Evolutionary conservation across 2,113 vertebrate species (phyloP), one percentile per base, ranked within the genome.

Genomic region (Pedionomus torquatus): DNA sequence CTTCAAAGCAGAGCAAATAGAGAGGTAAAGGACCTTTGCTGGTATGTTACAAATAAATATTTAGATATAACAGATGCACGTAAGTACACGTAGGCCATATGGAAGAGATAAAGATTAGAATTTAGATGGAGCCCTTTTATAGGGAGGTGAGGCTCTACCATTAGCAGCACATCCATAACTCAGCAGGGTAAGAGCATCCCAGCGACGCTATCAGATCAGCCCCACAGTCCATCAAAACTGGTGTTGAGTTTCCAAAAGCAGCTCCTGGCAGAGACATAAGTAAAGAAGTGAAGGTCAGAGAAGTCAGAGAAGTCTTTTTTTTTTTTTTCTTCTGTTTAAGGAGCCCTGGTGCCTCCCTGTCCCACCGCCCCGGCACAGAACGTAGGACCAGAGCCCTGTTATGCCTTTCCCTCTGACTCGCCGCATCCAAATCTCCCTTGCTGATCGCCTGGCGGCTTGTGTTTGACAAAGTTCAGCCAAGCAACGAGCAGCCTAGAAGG

Each of bases 1-100:
- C 93, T 96, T 91, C 91, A 88, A 88, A 94, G 93, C 85, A 90
- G 72, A 95, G 96, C 72, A 94, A 96, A 96, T 91, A 95, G 90
- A 90, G 92, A 92, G 83, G 86, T 61, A 91, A 89, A 81, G 70
- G 94, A 93, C 92, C 95, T 97, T 93, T 89, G 90, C 88, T 71
- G 72, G 60, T 64, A 35, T 17, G 88, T 77, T 91, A 64, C 91
- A 93, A 90, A 97, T 96, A 96, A 95, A 95, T 95, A 95, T 95
- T 97, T 95, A 93, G 92, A 68, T 83, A 21, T 17, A 93, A 28
- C 69, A 89, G 80, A 89, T 9, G 52, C 84, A 76, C n/a, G 1
- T 48, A 79, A 89, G 83, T 30, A 28, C 11, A 7, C 52, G 84
- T 31, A 68, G 77, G 60, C 49, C 78, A 5, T 26, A 23, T 2